Percentiles rank a stretch among this genome's conserved stretches.
Evolutionary conservation across 2,113 vertebrate genomes (phyloP).

Genomic region (Corvus moneduloides): DNA sequence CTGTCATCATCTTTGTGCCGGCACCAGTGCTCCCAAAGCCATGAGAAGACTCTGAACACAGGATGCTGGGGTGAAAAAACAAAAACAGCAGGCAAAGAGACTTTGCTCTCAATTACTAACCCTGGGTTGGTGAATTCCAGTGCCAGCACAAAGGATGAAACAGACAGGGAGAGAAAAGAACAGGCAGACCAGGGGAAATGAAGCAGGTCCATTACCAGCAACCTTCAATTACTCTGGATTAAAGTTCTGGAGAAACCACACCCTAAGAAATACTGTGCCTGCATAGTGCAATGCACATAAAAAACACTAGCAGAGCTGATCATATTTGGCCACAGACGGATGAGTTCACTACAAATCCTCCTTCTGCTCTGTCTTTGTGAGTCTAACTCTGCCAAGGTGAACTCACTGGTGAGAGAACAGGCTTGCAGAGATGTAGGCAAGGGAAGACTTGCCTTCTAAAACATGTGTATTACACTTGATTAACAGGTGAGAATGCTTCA

Average conservation of each 20-base stretch:
- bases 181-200: fast-evolving
- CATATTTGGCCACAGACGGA: neutral
- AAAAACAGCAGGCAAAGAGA: neutral
- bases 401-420: neutral
- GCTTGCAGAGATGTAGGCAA: neutral
- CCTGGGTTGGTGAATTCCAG: neutral
- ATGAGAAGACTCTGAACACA: neutral
- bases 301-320: neutral
- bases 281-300: neutral
- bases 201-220: neutral
- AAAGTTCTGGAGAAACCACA: constrained; percentile 18
- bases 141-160: neutral
- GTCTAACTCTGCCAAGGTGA: neutral
- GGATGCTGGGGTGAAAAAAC: neutral
- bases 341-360: neutral
- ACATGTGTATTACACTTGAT: neutral
- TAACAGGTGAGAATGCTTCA: neutral
- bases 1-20: neutral
- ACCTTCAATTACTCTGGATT: constrained; percentile 16
- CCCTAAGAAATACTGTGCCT: neutral
- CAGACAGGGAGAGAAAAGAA: neutral
- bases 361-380: neutral
- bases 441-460: neutral
- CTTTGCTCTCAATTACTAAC: neutral
- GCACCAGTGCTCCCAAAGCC: neutral